Base-by-base conservation (phyloP, 2,797 vertebrate genomes). In the Monodelphis domestica region DNA sequence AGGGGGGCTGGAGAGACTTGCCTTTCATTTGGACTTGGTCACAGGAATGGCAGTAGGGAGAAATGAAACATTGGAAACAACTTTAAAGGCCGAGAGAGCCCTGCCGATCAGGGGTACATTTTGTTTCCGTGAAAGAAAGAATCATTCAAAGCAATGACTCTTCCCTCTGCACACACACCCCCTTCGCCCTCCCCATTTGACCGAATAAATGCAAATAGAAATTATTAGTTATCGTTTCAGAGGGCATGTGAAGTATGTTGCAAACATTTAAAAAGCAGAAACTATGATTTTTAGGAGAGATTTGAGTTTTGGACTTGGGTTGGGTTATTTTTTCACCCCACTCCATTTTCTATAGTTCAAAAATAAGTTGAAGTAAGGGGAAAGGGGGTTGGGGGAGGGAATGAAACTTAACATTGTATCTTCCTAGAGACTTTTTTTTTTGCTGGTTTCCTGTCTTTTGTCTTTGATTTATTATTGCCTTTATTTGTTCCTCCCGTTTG, bases 221-320 rank as follows among this genome's bases (percentile, higher is more conserved):
- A 90, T 89, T 92, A 93, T 92, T 94, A 0, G 0, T 93, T 84
- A 38, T 50, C 70, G 90, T 93, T 96, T 97, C 97, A 98, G 95
- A 98, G 38, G 24, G 70, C 21, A 4, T 84, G 38, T 26, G 70
- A 84, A 84, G 70, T 45, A 84, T 45, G 38, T 84, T 94, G 97
- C 97, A 96, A 98, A 98, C 98, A 98, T 97, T 98, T 95, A 97
- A 98, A 96, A 97, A 97, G 98, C 97, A 98, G 97, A 98, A 97
- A 98, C 98, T 98, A 98, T 97, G 98, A 98, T 98, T 98, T 98
- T 98, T 98, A 98, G 97, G 95, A 98, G 96, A 96, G 96, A 96
- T 98, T 98, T 98, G 98, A 98, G 98, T 97, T 98, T 94, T 91
- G 54, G 87, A 94, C 38, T 90, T 91, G 55, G 57, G 96, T 97